Percentiles rank a stretch among this genome's conserved stretches.
phyloP scores from a whole-genome alignment of 2,888 invertebrate species.

The Pristionchus exspectatus region DNA sequence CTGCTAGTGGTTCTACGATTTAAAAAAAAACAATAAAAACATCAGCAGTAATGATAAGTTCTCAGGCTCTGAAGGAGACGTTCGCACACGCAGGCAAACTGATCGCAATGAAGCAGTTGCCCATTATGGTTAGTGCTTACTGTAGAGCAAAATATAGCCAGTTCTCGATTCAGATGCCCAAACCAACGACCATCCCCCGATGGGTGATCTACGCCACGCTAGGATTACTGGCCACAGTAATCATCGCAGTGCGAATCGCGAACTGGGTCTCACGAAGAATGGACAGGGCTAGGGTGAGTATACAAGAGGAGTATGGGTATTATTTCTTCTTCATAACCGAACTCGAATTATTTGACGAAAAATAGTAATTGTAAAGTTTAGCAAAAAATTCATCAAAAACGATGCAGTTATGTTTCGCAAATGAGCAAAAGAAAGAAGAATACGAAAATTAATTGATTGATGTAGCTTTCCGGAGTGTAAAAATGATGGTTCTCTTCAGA shows the following conservation, averaged over 20 bases:
- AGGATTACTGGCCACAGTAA: slow-evolving; percentile 31
- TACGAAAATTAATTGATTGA: background rate
- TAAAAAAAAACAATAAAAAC: background rate
- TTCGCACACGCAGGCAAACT: slow-evolving; percentile 5
- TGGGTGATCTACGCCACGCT: slow-evolving; percentile 51
- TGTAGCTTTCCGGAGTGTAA: background rate
- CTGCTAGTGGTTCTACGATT: background rate
- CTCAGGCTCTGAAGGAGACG: slow-evolving; percentile 6
- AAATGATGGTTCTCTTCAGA: slow-evolving; percentile 13
- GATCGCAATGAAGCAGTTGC: background rate
- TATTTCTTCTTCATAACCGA: too few relatives aligned
- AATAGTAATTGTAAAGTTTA: too few relatives aligned
- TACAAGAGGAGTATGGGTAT: too few relatives aligned
- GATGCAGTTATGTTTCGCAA: background rate
- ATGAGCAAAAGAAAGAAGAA: background rate
- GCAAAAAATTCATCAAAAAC: too few relatives aligned
- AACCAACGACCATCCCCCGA: slow-evolving; percentile 33
- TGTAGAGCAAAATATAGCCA: background rate
- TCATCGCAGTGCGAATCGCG: slow-evolving; percentile 44
- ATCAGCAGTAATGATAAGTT: background rate
- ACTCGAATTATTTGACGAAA: too few relatives aligned
- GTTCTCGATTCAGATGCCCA: slow-evolving; percentile 22
- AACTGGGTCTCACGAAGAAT: slow-evolving; percentile 50
- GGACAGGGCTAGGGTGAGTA: slow-evolving; percentile 37
- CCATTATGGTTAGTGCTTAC: background rate